Evolutionary conservation across 2,888 invertebrate genomes (phyloP), one percentile per base, ranked within the genome.

Genomic region (Cephus spinipes): DNA sequence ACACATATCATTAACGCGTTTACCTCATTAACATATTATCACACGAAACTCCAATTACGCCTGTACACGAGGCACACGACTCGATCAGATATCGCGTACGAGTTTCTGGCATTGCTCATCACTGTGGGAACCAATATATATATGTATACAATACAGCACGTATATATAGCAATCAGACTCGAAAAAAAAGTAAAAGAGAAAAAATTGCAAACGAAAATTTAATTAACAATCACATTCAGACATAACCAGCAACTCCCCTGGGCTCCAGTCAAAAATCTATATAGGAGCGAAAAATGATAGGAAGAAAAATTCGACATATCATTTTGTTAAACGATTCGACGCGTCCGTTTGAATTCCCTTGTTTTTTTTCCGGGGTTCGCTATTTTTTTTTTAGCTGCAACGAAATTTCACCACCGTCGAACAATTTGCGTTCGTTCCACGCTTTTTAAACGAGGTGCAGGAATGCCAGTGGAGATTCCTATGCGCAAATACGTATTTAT

Each of bases 21-120:
- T 76, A 80, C 73, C 83, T 85, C 84, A 86, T 90, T 89, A 89
- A 87, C 89, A 90, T 90, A 89, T 89, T 89, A 89, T 89, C 89
- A 87, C 81, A 74, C 40, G 69, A 76, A 80, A 83, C 79, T 78
- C 84, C 87, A 87, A 89, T 89, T 89, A 87, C 83, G 83, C 76
- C 83, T 76, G 78, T 73, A 78, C 81, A 74, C 75, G 78, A 79
- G 87, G 86, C 88, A 88, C 88, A 86, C 86, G 89, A 86, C 87
- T 79, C 73, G 77, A 86, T 88, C 87, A 81, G 87, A 87, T 88
- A 85, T 83, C 81, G 77, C 79, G 76, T 55, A 34, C 40, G 68
- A 73, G 31, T 73, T 71, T 30, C 32, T 31, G 69, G 81, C 32
- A 30, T 23, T 71, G 71, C 71, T 75, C 75, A 78, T 78, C 75